These are phyloP conservation scores for Onchidella celtica DNA, from an alignment of 2,888 invertebrate species.

Conservation along the genomic window DNA sequence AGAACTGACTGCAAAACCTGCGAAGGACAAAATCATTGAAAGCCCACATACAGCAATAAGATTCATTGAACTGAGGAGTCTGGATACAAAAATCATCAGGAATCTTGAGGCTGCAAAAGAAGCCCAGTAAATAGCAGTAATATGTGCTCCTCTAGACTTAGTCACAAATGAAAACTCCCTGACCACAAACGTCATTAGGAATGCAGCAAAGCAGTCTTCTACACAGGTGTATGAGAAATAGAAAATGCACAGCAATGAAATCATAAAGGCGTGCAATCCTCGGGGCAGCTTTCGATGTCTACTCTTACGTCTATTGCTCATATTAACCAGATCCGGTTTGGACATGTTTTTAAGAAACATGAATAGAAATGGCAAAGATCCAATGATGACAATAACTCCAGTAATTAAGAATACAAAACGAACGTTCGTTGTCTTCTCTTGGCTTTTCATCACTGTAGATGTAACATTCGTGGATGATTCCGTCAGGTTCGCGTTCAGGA, in stretches of 20 bases:
- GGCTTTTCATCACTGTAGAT: background rate
- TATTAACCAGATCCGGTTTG: constrained; percentile 30
- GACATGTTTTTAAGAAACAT: constrained; percentile 47
- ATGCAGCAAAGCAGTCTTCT: constrained; percentile 78
- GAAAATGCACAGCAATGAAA: constrained; percentile 71
- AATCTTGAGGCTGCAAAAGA: constrained; percentile 78
- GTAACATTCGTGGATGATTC: background rate
- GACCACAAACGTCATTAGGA: constrained; percentile 77
- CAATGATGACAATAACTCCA: constrained; percentile 49
- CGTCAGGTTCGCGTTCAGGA: too few species aligned
- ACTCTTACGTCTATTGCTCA: background rate
- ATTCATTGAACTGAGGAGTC: constrained; percentile 70
- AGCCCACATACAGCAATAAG: constrained; percentile 39
- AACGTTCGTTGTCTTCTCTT: background rate
- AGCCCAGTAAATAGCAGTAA: constrained; percentile 80
- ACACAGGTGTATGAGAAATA: constrained; percentile 78
- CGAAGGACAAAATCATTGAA: constrained; percentile 17
- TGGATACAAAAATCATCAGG: constrained; percentile 76
- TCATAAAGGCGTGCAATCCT: constrained; percentile 63
- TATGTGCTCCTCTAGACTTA: constrained; percentile 70
- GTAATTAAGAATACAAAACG: constrained; percentile 55
- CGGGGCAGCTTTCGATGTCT: constrained; percentile 34
- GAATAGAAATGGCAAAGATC: constrained; percentile 51
- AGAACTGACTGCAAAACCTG: constrained; percentile 32
- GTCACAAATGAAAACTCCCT: constrained; percentile 69